Conservation (phyloP, 2,797 vertebrate species). For the Novumbra hubbsi region DNA sequence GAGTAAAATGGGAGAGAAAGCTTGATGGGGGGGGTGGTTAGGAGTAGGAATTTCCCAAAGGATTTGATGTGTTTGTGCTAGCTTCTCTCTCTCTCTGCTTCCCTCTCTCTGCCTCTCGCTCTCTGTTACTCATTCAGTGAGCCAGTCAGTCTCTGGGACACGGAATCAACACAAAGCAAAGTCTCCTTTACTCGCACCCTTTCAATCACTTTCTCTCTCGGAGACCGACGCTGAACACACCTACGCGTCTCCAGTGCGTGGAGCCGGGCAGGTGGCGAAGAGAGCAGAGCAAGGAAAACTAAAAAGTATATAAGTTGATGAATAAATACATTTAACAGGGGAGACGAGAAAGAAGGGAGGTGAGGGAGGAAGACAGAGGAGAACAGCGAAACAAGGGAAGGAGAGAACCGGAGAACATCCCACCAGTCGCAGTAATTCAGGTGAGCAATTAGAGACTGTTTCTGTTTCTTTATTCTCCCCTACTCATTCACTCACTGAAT, state of each 20-base stretch:
- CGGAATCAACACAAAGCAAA: slow-evolving; percentile 9
- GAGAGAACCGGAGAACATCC: no score
- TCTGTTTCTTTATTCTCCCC: neutral
- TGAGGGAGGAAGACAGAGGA: neutral
- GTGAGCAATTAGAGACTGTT: neutral
- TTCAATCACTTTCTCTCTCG: slow-evolving; percentile 2
- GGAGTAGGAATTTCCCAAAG: slow-evolving; percentile 43
- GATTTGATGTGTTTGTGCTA: slow-evolving; percentile 48
- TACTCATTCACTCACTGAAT: neutral
- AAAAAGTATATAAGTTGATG: neutral
- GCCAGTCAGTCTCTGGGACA: slow-evolving; percentile 22
- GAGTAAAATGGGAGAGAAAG: slow-evolving; percentile 12
- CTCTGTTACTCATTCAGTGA: slow-evolving; percentile 24
- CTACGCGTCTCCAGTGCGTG: slow-evolving; percentile 40
- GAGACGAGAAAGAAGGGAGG: neutral
- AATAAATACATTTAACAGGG: neutral
- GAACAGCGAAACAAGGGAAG: neutral
- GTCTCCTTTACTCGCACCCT: slow-evolving; percentile 9
- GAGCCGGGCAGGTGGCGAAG: slow-evolving; percentile 6
- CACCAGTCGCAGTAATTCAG: neutral
- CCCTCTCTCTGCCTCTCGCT: slow-evolving; percentile 8
- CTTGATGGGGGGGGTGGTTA: slow-evolving; percentile 4
- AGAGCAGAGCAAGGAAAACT: neutral
- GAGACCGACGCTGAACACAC: slow-evolving; percentile 4
- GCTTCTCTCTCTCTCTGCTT: slow-evolving; percentile 10